Percentiles rank a stretch among this genome's conserved stretches.
Evolutionary conservation across 1,140 invertebrate species (phyloP).

Genomic region (Drosophila asahinai): DNA sequence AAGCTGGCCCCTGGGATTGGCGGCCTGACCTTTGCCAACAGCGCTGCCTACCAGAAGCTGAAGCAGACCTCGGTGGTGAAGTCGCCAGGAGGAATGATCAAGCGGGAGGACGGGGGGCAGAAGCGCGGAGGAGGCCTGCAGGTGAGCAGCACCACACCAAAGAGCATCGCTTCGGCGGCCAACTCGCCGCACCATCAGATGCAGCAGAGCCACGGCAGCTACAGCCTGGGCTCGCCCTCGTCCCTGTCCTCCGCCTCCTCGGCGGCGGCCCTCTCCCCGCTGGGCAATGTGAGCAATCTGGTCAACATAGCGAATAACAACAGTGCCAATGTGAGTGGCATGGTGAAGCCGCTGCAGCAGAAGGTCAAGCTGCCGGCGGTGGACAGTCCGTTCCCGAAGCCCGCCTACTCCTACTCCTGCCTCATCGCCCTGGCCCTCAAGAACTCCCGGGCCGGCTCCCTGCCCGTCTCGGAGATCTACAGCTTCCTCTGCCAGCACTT

Average conservation of each 20-base stretch:
- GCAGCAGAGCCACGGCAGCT: slow-evolving; percentile 45
- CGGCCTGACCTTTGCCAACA: slow-evolving; percentile 84
- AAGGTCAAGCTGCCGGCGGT: slow-evolving; percentile 85
- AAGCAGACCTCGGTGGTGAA: slow-evolving; percentile 72
- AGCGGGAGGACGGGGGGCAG: slow-evolving; percentile 64
- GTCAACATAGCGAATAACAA: slow-evolving; percentile 46
- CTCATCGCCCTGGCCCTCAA: slow-evolving; percentile 98
- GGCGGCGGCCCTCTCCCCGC: slow-evolving; percentile 42
- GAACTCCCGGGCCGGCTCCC: slow-evolving; percentile 96
- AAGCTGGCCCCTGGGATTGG: slow-evolving; percentile 83
- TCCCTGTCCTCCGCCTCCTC: slow-evolving; percentile 52
- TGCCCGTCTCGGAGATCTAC: slow-evolving; percentile 99
- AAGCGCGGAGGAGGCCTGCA: slow-evolving; percentile 71
- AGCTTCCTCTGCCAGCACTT: slow-evolving; percentile 99
- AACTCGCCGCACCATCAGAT: slow-evolving; percentile 73
- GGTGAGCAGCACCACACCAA: slow-evolving; percentile 64
- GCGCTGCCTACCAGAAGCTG: slow-evolving; percentile 78
- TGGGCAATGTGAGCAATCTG: slow-evolving; percentile 51
- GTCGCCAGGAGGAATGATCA: slow-evolving; percentile 50
- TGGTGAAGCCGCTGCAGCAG: slow-evolving; percentile 85
- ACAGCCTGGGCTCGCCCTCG: slow-evolving; percentile 59
- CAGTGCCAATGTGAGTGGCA: slow-evolving; percentile 9
- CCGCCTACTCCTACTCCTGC: slow-evolving; percentile 98
- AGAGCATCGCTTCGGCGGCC: slow-evolving; percentile 76
- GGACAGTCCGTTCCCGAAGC: slow-evolving; percentile 95